Percentiles rank a stretch among this genome's conserved stretches.
These are phyloP conservation scores for Rhopalosiphum padi DNA, from an alignment of 1,140 invertebrate genomes.

Conservation along the genomic window DNA sequence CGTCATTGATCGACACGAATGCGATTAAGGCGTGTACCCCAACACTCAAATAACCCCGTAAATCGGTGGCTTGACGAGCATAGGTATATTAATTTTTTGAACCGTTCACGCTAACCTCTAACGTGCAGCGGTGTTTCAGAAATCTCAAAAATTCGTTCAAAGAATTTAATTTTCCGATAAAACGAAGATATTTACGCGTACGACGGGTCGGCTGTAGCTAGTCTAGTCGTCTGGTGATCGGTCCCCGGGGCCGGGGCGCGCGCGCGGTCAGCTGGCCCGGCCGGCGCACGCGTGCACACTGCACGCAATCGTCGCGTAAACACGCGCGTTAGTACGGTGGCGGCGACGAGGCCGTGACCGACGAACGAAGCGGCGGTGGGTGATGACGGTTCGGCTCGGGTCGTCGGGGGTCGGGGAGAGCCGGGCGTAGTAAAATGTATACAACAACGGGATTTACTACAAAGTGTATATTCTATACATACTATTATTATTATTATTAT, in stretches of 20 bases:
- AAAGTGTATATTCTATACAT: not conserved
- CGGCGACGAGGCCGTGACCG: constrained; percentile 36
- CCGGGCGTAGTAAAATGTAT: constrained; percentile 54
- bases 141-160: not conserved
- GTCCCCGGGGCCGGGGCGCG: not conserved
- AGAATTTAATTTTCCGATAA: not conserved
- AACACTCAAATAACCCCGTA: not conserved
- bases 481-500: constrained; percentile 13
- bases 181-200: not conserved
- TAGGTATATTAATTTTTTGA: not conserved
- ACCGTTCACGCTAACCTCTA: not conserved
- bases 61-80: not conserved
- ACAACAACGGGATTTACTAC: constrained; percentile 55
- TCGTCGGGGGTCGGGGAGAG: not conserved
- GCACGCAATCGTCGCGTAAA: constrained; percentile 6
- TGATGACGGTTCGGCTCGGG: not conserved
- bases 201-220: not conserved
- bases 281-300: not conserved
- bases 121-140: not conserved
- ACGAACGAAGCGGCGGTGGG: not conserved
- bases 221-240: not conserved
- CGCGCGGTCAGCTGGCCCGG: not conserved
- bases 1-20: not conserved
- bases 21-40: too few relatives aligned
- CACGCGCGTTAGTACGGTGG: constrained; percentile 13